Evolutionary conservation across 2,888 invertebrate genomes (phyloP), one percentile per base, ranked within the genome.

Genomic region (Eretmocerus hayati): DNA sequence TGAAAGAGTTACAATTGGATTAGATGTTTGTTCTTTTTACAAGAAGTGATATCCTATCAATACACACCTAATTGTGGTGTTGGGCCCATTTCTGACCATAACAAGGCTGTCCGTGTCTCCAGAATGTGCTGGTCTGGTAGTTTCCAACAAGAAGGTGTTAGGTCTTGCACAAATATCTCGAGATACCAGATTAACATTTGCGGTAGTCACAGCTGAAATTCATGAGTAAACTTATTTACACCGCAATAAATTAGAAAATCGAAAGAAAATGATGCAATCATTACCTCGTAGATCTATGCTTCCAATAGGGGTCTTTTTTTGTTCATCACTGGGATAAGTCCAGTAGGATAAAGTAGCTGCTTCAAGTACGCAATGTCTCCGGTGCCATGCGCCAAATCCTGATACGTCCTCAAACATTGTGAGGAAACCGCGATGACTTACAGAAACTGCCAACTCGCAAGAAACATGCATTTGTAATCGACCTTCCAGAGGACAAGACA

Each of bases 281-380:
- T 56, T 66, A 84, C 85, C 80, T 85, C 90, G 64, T 44, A 71
- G 58, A 52, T 71, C 66, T 8, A 71, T 49, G 35, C 63, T 63
- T 44, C 67, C 69, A 46, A 70, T 66, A 0, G 71, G 69, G 23
- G 64, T 60, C 44, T 70, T 71, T 66, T 81, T 85, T 50, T 80
- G 82, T 63, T 94, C 95, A 69, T 97, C 94, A 60, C 97, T 96
- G 0, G 96, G 97, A 72, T 96, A 96, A 73, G 90, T 91, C 96
- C 97, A 97, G 74, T 85, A 96, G 48, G 84, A 82, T 22, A 97
- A 76, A 21, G 80, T 75, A 23, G 87, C 82, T 5, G 89, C 83
- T 61, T 85, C 83, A 44, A 97, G 80, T 15, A 85, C 75, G 73
- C 90, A 91, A 96, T 96, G 97, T 58, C 95, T 83, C 19, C 97